Conservation (phyloP, 1,140 invertebrate species). For the Drosophila tropicalis region DNA sequence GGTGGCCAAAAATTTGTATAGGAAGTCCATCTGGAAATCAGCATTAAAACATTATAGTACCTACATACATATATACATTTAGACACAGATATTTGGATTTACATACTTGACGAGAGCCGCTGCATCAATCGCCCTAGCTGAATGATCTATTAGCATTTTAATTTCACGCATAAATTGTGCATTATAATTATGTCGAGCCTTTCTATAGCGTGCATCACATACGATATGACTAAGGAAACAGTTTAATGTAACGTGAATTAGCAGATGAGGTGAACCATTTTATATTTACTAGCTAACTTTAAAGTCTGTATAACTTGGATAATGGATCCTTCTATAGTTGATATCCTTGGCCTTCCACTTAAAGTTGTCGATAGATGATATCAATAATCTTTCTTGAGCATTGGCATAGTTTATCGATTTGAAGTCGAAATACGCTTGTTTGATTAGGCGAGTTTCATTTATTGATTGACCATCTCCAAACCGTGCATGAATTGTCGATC, state of each 20-base stretch:
- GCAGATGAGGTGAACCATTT: too few relatives aligned
- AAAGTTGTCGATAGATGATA: background rate
- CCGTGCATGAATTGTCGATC: background rate
- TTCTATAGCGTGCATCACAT: conserved; percentile 38
- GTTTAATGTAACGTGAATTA: too few relatives aligned
- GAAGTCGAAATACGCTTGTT: background rate
- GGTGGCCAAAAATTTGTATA: conserved; percentile 52
- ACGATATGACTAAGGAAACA: conserved; percentile 24
- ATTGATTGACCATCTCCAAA: background rate
- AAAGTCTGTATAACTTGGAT: conserved; percentile 44
- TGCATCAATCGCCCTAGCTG: conserved; percentile 37
- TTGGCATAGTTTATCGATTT: too few relatives aligned
- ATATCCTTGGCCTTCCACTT: background rate
- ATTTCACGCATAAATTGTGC: conserved; percentile 45
- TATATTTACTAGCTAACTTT: conserved; percentile 13
- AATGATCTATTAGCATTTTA: conserved; percentile 33
- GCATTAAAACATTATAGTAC: too few relatives aligned
- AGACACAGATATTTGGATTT: background rate
- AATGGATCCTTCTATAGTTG: background rate
- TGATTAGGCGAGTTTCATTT: background rate
- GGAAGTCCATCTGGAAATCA: conserved; percentile 24
- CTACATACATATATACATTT: too few relatives aligned
- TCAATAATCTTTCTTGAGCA: background rate
- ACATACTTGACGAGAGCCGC: conserved; percentile 43
- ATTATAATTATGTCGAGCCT: conserved; percentile 25